Conservation (phyloP, 1,140 invertebrate species). For the Chrysomallon squamiferum region DNA sequence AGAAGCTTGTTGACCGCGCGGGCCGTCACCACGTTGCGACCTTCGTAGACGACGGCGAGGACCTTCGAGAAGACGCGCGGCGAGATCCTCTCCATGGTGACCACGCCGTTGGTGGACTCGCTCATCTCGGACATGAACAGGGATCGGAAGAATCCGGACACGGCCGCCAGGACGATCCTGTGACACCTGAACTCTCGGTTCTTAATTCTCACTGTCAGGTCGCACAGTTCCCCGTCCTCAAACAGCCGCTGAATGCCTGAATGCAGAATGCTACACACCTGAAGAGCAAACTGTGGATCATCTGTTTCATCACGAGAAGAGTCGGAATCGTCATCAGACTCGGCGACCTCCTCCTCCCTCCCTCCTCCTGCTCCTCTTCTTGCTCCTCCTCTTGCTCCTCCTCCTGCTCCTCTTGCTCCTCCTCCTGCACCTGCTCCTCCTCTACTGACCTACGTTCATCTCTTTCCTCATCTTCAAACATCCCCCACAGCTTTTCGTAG, state of each 20-base stretch:
- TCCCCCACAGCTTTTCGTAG: too few species aligned
- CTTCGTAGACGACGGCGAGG: constrained; percentile 10
- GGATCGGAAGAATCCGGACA: constrained; percentile 83
- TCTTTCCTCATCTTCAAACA: too few species aligned
- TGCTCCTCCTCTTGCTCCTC: too few species aligned
- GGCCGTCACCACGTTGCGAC: constrained; percentile 6
- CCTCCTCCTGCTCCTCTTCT: too few species aligned
- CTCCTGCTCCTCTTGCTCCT: too few species aligned
- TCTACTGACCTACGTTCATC: too few species aligned
- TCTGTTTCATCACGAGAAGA: too few species aligned
- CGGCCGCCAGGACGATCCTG: constrained; percentile 80
- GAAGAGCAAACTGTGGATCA: too few species aligned
- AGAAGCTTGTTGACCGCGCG: constrained; percentile 4
- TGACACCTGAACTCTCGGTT: constrained; percentile 63
- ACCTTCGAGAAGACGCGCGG: constrained; percentile 3
- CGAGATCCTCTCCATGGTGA: constrained; percentile 75
- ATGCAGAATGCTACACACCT: neutral
- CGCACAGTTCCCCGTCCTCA: neutral
- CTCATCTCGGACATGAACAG: constrained; percentile 79
- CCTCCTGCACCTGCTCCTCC: too few species aligned
- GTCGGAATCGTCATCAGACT: too few species aligned
- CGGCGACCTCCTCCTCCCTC: too few species aligned
- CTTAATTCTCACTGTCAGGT: constrained; percentile 4
- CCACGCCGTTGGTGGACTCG: constrained; percentile 68
- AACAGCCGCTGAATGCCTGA: neutral